Percentiles rank a stretch among this genome's conserved stretches.
Conservation (phyloP, 2,797 vertebrate species). For the Parauchenoglanis punctatus region DNA sequence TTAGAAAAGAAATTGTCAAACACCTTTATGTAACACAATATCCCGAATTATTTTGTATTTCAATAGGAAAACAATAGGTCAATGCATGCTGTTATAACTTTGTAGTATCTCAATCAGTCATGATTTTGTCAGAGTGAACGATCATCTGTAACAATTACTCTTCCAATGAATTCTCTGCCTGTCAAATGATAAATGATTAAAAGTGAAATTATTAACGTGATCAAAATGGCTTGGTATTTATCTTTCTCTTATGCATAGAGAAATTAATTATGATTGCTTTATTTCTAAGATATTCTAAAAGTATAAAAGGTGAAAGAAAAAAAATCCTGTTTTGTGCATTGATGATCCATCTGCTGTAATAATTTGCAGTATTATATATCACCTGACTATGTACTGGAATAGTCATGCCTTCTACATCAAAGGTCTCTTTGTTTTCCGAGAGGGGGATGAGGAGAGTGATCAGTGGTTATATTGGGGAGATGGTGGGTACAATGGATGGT, state of each 20-base stretch:
- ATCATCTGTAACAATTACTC: background rate
- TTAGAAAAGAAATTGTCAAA: background rate
- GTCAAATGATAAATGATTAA: background rate
- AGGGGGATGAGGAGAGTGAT: background rate
- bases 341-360: background rate
- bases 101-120: background rate
- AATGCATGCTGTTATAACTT: background rate
- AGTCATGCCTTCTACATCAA: background rate
- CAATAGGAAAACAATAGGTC: background rate
- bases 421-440: slow-evolving; percentile 4
- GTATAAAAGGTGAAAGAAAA: no score
- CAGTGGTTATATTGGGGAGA: background rate
- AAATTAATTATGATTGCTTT: background rate
- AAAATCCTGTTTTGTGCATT: no score
- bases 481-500: background rate
- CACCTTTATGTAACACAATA: background rate
- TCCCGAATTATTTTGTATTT: background rate
- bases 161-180: background rate
- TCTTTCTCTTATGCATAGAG: background rate
- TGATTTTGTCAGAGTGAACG: background rate
- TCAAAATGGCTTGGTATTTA: background rate
- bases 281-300: no score
- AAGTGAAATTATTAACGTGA: background rate
- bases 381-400: background rate
- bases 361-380: background rate